Percentiles rank a stretch among this genome's conserved stretches.
Evolutionary conservation across 2,797 vertebrate genomes (phyloP).

Genomic region (Lithobates pipiens): DNA sequence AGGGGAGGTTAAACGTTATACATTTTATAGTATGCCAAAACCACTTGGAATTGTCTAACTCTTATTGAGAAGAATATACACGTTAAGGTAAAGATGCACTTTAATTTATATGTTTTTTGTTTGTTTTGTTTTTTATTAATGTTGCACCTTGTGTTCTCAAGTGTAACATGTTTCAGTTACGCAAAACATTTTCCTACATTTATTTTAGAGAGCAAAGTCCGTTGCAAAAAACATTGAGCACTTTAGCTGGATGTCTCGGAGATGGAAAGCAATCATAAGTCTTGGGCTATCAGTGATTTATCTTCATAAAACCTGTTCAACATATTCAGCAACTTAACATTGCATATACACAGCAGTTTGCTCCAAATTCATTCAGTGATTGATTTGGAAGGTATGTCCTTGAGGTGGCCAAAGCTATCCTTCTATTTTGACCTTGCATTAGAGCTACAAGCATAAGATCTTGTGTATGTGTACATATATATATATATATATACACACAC

Average conservation of each 20-base stretch:
- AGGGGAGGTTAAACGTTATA: too few relatives aligned
- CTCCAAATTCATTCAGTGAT: slow-evolving; percentile 38
- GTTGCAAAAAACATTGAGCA: background rate
- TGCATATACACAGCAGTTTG: slow-evolving; percentile 54
- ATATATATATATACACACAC: background rate
- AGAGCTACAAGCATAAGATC: background rate
- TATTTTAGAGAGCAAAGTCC: background rate
- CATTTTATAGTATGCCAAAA: too few relatives aligned
- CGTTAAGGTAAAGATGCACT: too few relatives aligned
- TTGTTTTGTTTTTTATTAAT: background rate
- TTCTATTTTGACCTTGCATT: slow-evolving; percentile 44
- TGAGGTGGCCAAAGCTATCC: slow-evolving; percentile 26
- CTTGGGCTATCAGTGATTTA: slow-evolving; percentile 43
- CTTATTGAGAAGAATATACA: background rate
- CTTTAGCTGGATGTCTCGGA: slow-evolving; percentile 18
- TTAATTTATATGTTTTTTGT: background rate
- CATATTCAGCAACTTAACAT: slow-evolving; percentile 57
- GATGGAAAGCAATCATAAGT: slow-evolving; percentile 43
- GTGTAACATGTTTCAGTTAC: background rate
- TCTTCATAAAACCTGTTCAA: slow-evolving; percentile 54
- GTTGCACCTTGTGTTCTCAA: background rate
- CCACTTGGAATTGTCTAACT: too few relatives aligned
- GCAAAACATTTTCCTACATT: background rate
- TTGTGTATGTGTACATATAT: background rate
- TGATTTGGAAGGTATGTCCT: slow-evolving; percentile 53